Conservation (phyloP, 2,888 invertebrate species). For the Idaea straminata region DNA sequence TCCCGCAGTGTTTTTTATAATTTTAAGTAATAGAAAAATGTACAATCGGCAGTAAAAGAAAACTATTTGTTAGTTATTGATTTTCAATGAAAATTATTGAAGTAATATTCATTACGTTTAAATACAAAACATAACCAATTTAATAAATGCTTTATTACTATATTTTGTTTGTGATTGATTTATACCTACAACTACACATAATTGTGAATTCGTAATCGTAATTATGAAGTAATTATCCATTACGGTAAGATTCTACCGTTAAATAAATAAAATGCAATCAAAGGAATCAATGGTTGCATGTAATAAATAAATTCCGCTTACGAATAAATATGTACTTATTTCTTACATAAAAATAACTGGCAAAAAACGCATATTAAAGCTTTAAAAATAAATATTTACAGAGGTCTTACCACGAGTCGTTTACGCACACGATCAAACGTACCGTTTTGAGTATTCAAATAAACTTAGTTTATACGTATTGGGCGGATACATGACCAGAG, state of each 20-base stretch:
- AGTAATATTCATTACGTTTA: neutral
- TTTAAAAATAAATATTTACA: neutral
- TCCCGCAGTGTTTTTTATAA: neutral
- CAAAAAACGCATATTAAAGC: slow-evolving; percentile 1
- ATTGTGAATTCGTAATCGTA: neutral
- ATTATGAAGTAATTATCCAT: no score
- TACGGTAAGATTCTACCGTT: neutral
- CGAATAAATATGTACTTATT: neutral
- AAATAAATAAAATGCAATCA: neutral
- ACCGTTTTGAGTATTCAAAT: no score
- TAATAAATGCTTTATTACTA: neutral
- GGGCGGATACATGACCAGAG: no score
- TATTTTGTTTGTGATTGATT: no score
- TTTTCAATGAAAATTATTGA: neutral
- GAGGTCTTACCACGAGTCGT: neutral
- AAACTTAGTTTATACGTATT: no score
- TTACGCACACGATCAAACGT: no score
- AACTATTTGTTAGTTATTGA: no score
- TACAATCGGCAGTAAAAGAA: no score
- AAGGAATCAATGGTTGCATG: neutral
- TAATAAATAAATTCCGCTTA: neutral
- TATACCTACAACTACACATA: no score
- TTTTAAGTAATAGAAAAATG: no score
- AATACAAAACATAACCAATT: neutral
- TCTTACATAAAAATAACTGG: neutral